Conservation (phyloP, 2,888 invertebrate genomes). For the Plebejus argus region DNA sequence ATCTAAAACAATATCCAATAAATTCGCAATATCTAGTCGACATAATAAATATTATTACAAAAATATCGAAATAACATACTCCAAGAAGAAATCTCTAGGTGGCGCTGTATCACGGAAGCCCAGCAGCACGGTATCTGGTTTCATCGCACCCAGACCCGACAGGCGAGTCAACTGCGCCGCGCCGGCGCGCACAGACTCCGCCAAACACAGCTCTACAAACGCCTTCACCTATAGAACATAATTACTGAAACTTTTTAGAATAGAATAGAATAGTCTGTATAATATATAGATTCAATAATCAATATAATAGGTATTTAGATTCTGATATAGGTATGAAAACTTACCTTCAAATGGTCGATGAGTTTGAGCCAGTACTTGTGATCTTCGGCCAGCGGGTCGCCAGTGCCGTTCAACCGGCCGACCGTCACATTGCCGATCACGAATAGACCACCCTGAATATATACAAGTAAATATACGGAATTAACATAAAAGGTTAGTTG, state of each 20-base stretch:
- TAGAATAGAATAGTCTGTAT: too few species aligned
- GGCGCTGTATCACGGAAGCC: constrained; percentile 93
- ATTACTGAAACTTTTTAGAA: too few species aligned
- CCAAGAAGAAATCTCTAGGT: constrained; percentile 89
- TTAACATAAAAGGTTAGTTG: too few species aligned
- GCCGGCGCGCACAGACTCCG: constrained; percentile 92
- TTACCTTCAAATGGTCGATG: constrained; percentile 95
- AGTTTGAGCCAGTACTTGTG: constrained; percentile 94
- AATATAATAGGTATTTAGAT: too few species aligned
- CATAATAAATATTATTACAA: neutral
- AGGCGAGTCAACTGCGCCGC: constrained; percentile 94
- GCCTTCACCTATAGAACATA: constrained; percentile 87
- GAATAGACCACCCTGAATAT: constrained; percentile 70
- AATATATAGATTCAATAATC: too few species aligned
- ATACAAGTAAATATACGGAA: neutral
- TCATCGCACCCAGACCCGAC: constrained; percentile 99
- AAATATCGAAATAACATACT: constrained; percentile 64
- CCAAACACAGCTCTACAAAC: constrained; percentile 96
- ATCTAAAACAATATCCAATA: too few species aligned
- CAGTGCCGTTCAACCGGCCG: constrained; percentile 63
- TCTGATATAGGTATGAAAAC: too few species aligned
- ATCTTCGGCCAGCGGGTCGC: constrained; percentile 78
- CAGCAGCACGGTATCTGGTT: constrained; percentile 97
- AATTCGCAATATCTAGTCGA: too few species aligned
- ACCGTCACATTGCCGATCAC: constrained; percentile 72